A percentile compares a stretch with the other conserved stretches of the same genome.
Conservation (phyloP, 2,888 invertebrate genomes). For the Drosophila sordidapex region DNA sequence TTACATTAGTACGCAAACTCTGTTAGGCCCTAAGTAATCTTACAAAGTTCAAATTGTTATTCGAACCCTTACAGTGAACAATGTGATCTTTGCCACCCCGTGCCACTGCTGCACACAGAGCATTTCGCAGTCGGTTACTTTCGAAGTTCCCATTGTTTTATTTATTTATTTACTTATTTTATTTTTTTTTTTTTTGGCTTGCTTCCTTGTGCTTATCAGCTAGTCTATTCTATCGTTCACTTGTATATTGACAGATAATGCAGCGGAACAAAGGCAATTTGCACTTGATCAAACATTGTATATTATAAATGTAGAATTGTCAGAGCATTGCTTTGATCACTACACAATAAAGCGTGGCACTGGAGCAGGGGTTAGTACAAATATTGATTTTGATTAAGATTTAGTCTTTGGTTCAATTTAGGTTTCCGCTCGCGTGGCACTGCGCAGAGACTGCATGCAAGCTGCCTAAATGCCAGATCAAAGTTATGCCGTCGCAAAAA, state of each 20-base stretch:
- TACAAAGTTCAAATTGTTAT: background rate
- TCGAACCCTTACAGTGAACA: background rate
- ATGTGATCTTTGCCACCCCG: background rate
- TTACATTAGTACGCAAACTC: background rate
- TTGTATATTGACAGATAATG: slow-evolving; percentile 58
- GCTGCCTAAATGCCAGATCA: slow-evolving; percentile 21
- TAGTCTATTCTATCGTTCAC: slow-evolving; percentile 23
- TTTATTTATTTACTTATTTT: background rate
- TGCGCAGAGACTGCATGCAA: slow-evolving; percentile 13
- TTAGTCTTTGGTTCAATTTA: slow-evolving; percentile 29
- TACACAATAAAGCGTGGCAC: background rate
- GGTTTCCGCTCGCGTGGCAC: slow-evolving; percentile 62
- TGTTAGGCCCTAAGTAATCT: background rate
- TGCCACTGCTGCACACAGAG: background rate
- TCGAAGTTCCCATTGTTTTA: background rate
- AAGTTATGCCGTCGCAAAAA: slow-evolving; percentile 26
- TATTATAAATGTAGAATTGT: slow-evolving; percentile 21
- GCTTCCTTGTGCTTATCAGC: slow-evolving; percentile 54
- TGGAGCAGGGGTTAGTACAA: slow-evolving; percentile 2
- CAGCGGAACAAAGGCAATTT: slow-evolving; percentile 64
- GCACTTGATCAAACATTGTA: slow-evolving; percentile 56
- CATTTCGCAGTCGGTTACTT: background rate
- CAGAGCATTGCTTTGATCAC: slow-evolving; percentile 13
- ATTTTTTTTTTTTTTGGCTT: background rate
- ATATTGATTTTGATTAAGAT: slow-evolving; percentile 2